Conservation (phyloP, 2,888 invertebrate genomes). For the Troilus luridus region DNA sequence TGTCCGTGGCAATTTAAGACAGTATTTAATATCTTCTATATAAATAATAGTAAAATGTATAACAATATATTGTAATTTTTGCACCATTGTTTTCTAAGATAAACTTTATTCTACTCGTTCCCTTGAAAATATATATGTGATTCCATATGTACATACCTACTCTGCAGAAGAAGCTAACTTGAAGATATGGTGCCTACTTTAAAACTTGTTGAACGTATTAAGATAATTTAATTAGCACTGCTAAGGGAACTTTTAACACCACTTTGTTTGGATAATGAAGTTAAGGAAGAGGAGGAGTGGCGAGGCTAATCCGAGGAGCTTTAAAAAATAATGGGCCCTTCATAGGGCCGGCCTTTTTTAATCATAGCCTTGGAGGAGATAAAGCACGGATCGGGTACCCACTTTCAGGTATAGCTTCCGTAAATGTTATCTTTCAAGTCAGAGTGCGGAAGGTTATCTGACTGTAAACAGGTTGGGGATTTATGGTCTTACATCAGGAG, state of each 20-base stretch:
- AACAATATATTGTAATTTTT: too few relatives aligned
- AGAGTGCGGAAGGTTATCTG: not conserved
- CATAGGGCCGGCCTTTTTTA: slow-evolving; percentile 6
- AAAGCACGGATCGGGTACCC: not conserved
- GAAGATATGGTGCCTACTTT: not conserved
- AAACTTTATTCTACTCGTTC: not conserved
- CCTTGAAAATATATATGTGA: not conserved
- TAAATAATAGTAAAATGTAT: too few relatives aligned
- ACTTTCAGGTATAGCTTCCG: not conserved
- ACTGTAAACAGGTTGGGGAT: slow-evolving; percentile 22
- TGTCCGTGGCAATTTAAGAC: too few relatives aligned
- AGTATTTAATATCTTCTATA: too few relatives aligned
- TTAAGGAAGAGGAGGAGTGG: slow-evolving; percentile 9
- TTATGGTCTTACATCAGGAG: slow-evolving; percentile 14
- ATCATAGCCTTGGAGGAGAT: slow-evolving; percentile 11
- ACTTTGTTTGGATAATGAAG: slow-evolving; percentile 34
- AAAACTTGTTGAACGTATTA: slow-evolving; percentile 27
- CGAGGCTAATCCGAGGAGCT: not conserved
- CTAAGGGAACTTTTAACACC: slow-evolving; percentile 26
- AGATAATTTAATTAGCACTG: slow-evolving; percentile 25
- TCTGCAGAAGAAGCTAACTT: not conserved
- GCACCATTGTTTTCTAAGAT: not conserved
- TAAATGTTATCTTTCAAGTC: slow-evolving; percentile 21
- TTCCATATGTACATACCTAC: not conserved
- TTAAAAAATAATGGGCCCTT: slow-evolving; percentile 10